A percentile compares a stretch with the other conserved stretches of the same genome.
Evolutionary conservation across 2,797 vertebrate genomes (phyloP).

Genomic region (Aythya fuligula): DNA sequence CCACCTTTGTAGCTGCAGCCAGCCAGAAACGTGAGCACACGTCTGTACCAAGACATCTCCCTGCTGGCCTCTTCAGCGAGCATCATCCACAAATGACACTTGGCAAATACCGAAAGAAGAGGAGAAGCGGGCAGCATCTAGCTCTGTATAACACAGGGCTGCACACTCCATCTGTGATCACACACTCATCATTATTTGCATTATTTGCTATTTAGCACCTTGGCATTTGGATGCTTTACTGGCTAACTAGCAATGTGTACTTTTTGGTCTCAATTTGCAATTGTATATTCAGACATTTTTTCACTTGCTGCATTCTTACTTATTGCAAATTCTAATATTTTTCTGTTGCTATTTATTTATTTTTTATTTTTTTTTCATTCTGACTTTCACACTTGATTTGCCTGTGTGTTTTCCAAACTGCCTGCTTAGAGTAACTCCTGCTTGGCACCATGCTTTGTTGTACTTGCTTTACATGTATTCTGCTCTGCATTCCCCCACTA

Average conservation of each 20-base stretch:
- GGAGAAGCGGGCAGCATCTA: neutral
- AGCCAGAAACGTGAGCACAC: rapidly evolving
- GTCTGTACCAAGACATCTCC: neutral
- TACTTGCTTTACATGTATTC: neutral
- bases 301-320: neutral
- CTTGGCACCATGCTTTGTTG: neutral
- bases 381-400: neutral
- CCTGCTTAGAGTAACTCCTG: neutral
- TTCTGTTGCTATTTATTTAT: neutral
- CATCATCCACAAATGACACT: rapidly evolving
- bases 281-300: neutral
- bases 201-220: neutral
- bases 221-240: neutral
- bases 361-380: neutral
- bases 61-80: neutral
- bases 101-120: neutral
- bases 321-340: neutral
- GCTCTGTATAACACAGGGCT: neutral
- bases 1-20: neutral
- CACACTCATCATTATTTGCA: neutral
- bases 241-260: neutral
- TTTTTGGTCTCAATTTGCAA: neutral
- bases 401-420: neutral
- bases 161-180: neutral
- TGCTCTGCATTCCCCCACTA: neutral